Evolutionary conservation across 1,140 invertebrate species (phyloP), one percentile per base, ranked within the genome.

Genomic region (Aphaenogaster floridana): DNA sequence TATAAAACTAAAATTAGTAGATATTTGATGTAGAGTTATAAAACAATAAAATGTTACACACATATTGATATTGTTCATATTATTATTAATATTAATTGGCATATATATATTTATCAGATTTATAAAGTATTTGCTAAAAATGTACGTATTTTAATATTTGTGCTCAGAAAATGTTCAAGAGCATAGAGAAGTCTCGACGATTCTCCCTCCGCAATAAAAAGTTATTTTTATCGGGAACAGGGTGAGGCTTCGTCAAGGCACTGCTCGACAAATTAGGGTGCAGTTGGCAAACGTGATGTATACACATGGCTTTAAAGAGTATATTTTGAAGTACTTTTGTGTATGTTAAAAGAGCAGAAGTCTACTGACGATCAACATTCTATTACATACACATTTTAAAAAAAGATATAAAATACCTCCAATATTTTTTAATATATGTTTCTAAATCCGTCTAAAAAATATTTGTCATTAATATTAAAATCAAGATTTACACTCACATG

Each of bases 221-320:
- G 72, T 76, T 76, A 76, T 76, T 76, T 76, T 72, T 72, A 57
- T 57, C 36, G 34, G 6, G 13, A 57, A 76, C 34, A 76, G 72
- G 52, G 50, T 39, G 34, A 76, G 34, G 52, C 52, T 21, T 76
- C 7, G 5, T 9, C 17, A 21, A 76, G 34, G 50, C 34, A 57
- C 17, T 39, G 5, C 52, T 76, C 72, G 52, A 76, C 52, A 76
- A 76, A 76, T 57, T 39, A 76, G 52, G 34, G 69, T 50, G 69
- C 72, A 57, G 50, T 76, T 54, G 48, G 34, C 50, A 5, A 57
- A 76, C 52, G 50, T 74, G 9, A 45, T 68, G 15, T 52, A 50
- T 72, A 72, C 4, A 7, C 9, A n/a, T 52, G 11, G 11, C 11
- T 54, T 76, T 57, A 57, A 57, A 76, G 50, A 76, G 52, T 9